Evolutionary conservation across 2,797 vertebrate species (phyloP).

Genomic region (Kryptolebias ocellatus): DNA sequence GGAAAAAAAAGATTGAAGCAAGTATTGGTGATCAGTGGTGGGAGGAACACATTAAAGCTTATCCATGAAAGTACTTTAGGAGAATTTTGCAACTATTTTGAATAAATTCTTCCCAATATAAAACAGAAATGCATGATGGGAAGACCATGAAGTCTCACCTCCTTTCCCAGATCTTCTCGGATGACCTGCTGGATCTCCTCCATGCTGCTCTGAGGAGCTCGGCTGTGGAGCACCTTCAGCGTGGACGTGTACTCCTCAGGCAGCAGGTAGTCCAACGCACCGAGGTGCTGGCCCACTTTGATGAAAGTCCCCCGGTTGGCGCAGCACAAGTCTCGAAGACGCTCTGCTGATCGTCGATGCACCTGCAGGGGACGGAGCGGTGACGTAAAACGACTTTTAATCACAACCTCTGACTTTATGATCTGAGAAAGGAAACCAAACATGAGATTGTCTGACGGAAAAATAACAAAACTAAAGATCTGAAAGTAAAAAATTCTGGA

Average conservation of each 20-base stretch:
- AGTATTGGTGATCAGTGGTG: too few relatives aligned
- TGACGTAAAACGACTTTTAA: not conserved
- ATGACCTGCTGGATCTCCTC: conserved; percentile 91
- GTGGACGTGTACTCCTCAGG: conserved; percentile 95
- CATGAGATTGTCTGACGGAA: too few relatives aligned
- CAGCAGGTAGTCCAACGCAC: conserved; percentile 93
- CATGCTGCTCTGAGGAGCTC: conserved; percentile 91
- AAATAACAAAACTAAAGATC: too few relatives aligned
- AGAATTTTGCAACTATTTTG: too few relatives aligned
- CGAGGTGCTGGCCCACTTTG: conserved; percentile 97
- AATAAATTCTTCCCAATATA: too few relatives aligned
- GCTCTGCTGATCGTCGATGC: conserved; percentile 91
- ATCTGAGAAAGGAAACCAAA: not conserved
- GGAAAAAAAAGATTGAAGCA: too few relatives aligned
- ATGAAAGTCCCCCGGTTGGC: conserved; percentile 97
- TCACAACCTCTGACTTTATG: not conserved
- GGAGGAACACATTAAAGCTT: too few relatives aligned
- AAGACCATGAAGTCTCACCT: conserved; percentile 77
- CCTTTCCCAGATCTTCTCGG: conserved; percentile 92
- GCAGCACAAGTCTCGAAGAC: conserved; percentile 91
- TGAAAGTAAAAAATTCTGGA: too few relatives aligned
- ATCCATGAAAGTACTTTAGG: too few relatives aligned
- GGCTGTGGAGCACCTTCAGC: conserved; percentile 93
- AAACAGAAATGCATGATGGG: too few relatives aligned
- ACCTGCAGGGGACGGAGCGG: conserved; percentile 76